phyloP scores from a whole-genome alignment of 2,888 invertebrate species.

The Coleophora flavipennella region DNA sequence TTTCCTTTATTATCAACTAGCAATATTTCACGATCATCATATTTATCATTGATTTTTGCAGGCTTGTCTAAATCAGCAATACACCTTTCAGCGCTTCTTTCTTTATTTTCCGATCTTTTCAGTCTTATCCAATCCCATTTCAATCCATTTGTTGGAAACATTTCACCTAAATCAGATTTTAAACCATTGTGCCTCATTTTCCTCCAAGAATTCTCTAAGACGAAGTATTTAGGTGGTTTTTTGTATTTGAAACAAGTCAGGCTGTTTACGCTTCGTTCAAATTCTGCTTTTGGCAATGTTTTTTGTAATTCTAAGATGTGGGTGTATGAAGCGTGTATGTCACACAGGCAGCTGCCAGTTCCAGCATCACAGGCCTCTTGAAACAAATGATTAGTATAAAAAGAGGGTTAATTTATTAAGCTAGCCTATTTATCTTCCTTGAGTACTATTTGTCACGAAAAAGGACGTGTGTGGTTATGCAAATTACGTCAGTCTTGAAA shows the following conservation, averaged over 20 bases:
- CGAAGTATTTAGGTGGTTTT: conserved; percentile 14
- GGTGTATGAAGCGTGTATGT: conserved; percentile 29
- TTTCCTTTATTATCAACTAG: too few species aligned
- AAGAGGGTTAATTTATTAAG: too few species aligned
- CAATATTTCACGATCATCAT: too few species aligned
- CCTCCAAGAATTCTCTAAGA: conserved; percentile 17
- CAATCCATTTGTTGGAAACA: conserved; percentile 1
- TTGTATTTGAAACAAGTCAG: conserved; percentile 29
- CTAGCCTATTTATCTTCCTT: too few species aligned
- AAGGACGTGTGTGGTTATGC: too few species aligned
- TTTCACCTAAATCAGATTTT: conserved; percentile 3
- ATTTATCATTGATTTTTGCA: too few species aligned
- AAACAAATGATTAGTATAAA: conserved; percentile 27
- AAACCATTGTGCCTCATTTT: conserved; percentile 4
- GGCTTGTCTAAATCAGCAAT: too few species aligned
- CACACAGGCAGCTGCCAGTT: conserved; percentile 25
- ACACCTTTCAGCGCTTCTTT: too few species aligned
- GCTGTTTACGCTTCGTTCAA: conserved; percentile 26
- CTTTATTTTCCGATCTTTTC: neutral
- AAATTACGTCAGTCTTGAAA: too few species aligned
- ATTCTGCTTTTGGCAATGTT: conserved; percentile 14
- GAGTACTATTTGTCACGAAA: too few species aligned
- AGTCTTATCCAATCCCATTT: conserved; percentile 5
- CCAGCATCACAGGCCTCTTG: conserved; percentile 39
- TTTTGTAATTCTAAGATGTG: conserved; percentile 19